These are phyloP conservation scores for Orchesella cincta DNA, from an alignment of 1,140 invertebrate genomes.

Conservation along the genomic window DNA sequence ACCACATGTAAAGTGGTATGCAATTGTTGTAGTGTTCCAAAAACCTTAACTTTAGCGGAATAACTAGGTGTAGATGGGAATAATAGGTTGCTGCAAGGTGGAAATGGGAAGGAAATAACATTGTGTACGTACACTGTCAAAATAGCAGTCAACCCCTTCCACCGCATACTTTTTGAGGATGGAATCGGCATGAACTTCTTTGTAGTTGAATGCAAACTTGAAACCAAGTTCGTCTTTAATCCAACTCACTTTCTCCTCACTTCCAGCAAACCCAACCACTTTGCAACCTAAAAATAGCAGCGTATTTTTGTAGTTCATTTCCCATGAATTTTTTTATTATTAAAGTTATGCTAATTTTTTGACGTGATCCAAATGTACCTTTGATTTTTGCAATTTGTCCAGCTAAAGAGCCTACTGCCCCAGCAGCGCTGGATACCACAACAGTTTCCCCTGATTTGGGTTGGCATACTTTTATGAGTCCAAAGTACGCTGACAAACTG, in stretches of 20 bases:
- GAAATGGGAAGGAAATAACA: too few relatives aligned
- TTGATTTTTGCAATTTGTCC: conserved; percentile 53
- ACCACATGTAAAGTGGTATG: neutral
- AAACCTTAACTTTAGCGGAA: neutral
- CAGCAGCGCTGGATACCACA: conserved; percentile 50
- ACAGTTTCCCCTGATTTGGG: conserved; percentile 53
- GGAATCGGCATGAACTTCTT: conserved; percentile 61
- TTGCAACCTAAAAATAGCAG: too few relatives aligned
- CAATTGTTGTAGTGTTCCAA: neutral
- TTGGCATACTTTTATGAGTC: conserved; percentile 53
- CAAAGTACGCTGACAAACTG: conserved; percentile 57
- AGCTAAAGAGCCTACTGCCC: conserved; percentile 54
- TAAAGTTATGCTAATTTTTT: too few relatives aligned
- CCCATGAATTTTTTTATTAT: too few relatives aligned
- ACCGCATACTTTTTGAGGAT: conserved; percentile 65
- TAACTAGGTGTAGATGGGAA: too few relatives aligned
- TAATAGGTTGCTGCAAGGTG: too few relatives aligned
- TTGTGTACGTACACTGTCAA: conserved; percentile 66
- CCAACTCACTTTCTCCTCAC: conserved; percentile 71
- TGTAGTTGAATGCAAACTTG: conserved; percentile 71
- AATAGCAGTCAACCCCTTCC: conserved; percentile 69
- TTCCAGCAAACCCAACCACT: conserved; percentile 71
- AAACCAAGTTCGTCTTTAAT: conserved; percentile 66
- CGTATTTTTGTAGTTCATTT: too few relatives aligned
- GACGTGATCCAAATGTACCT: too few relatives aligned